Base-by-base conservation (phyloP, 2,888 invertebrate species). In the Cyaniris semiargus region DNA sequence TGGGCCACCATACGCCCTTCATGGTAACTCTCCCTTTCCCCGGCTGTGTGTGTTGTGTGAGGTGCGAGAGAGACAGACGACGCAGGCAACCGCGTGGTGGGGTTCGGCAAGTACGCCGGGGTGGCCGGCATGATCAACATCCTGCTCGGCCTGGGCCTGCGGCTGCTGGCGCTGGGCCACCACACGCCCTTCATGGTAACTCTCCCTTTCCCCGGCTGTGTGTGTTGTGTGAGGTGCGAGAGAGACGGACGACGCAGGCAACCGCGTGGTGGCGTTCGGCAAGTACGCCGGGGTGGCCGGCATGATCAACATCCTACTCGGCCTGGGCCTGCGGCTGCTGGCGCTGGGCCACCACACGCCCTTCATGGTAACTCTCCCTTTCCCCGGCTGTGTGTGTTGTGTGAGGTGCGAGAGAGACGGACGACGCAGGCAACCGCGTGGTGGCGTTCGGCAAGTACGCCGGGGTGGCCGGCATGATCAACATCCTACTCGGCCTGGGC, bases 391-490 rank as follows among this genome's bases (percentile, higher is more conserved):
- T 53, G 15, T n/a, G n/a, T 53, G 1, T 53, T 53, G 18, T 18
- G 5, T 53, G 53, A 53, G 15, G 18, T 53, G 53, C 53, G 48
- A 48, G 48, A 48, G 48, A 48, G 15, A 48, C 1, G 38, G 38
- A 3, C 38, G 38, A 10, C 1, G 7, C 34, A 34, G 3, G 34
- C 0, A 96, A 97, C 83, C 95, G 99, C 15, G 97, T 98, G 70
- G 99, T 99, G 5, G 99, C 99, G 3, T 99, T 99, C 90, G 99
- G 99, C 0, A 99, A 99, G 89, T 99, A 99, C 94, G 99, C 99
- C 0, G 97, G 99, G 0, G 98, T 99, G 1, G 99, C 99, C 34
- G 99, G 99, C 18, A 99, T 99, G 97, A 97, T 99, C 77, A 99
- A 99, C 89, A 99, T 99, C 83, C 94, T 99, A 21, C 99, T 99